Conservation (phyloP, 2,888 invertebrate genomes). For the Troilus luridus region DNA sequence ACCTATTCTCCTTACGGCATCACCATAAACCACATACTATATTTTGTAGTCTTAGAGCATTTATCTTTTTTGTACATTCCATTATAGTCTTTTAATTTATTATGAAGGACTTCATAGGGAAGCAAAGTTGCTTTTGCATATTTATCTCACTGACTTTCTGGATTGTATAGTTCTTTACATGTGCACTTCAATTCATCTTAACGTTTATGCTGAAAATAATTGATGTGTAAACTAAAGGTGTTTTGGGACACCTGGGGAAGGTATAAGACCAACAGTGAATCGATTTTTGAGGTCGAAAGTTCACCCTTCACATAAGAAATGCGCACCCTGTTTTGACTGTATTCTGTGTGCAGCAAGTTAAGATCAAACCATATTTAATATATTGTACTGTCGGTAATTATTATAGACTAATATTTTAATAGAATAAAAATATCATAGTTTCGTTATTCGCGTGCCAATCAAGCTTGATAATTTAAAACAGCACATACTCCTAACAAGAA, state of each 20-base stretch:
- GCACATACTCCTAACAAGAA: too few relatives aligned
- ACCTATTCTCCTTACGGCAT: background rate
- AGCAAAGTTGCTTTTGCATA: too few relatives aligned
- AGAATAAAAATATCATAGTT: too few relatives aligned
- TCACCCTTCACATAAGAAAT: background rate
- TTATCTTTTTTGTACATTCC: background rate
- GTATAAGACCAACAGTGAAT: background rate
- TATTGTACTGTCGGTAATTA: too few relatives aligned
- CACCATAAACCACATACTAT: background rate
- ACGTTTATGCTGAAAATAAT: background rate
- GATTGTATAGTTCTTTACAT: too few relatives aligned
- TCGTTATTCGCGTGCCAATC: too few relatives aligned
- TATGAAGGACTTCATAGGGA: too few relatives aligned
- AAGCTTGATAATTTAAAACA: too few relatives aligned
- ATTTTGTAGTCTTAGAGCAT: background rate
- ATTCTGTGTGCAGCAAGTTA: background rate
- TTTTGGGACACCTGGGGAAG: background rate
- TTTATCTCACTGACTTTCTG: too few relatives aligned
- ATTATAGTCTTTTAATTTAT: background rate
- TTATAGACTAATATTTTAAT: too few relatives aligned
- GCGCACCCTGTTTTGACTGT: background rate
- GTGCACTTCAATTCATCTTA: background rate
- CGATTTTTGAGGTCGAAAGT: slow-evolving; percentile 16
- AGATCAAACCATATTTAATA: too few relatives aligned
- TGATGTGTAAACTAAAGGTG: background rate